Evolutionary conservation across 2,888 invertebrate species (phyloP), one percentile per base, ranked within the genome.

Genomic region (Gryllus longicercus): DNA sequence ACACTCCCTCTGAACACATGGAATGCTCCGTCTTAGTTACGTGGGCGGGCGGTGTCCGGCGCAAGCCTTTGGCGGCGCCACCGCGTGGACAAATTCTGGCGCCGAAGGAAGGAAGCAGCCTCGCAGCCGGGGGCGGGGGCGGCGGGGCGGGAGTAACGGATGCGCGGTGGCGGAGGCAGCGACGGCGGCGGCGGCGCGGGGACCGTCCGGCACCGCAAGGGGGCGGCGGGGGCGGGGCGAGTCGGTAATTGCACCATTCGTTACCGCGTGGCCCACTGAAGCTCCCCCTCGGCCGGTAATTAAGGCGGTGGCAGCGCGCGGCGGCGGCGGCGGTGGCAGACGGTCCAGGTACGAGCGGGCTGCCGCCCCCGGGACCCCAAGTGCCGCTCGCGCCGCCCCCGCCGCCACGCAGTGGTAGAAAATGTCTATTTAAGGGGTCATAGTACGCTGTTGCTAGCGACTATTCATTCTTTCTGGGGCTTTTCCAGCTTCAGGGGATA

Each of bases 211-310:
- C 16, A n/a, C 63, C 16, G 63, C 16, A n/a, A 14, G 63, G n/a
- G 63, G 14, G 11, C 63, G 16, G 63, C 16, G n/a, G 16, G n/a
- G n/a, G 63, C 16, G 16, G 63, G 63, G 63, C 14, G 63, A 14
- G 16, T 63, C 63, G 63, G 63, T 82, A 82, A 82, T 82, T 82
- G 82, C 81, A 38, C 79, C 82, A 82, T 82, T 82, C 79, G 81
- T 82, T 82, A 82, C 78, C 81, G 81, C 80, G 75, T 77, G 81
- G 81, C 82, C 82, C 82, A 82, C 80, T 81, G 82, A 82, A 82
- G 80, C 81, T 74, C 78, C 78, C 51, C 76, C 63, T 14, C 75
- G 63, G 18, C 18, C 80, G 80, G 80, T 81, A 81, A 81, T 81
- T 82, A 81, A 80, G 63, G 79, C 76, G 50, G 74, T 76, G 79